phyloP scores from a whole-genome alignment of 2,888 invertebrate species.

The Philhelius pedissequus region DNA sequence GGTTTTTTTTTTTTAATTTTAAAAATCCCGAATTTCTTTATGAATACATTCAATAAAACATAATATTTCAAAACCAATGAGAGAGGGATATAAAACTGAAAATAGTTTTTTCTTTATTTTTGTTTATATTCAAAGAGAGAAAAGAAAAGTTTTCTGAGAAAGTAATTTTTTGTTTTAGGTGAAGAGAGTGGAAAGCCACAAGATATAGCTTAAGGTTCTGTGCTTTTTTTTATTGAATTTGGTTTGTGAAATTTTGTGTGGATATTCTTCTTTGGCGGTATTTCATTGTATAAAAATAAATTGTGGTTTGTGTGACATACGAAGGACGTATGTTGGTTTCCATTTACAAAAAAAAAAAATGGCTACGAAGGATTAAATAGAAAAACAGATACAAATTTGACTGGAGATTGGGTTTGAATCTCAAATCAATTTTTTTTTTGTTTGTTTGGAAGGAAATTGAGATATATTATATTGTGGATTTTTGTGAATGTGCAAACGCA shows the following conservation, averaged over 20 bases:
- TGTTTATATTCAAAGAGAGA: slow-evolving; percentile 24
- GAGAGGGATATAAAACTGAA: neutral
- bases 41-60: slow-evolving; percentile 30
- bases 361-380: neutral
- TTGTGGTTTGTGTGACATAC: slow-evolving; percentile 42
- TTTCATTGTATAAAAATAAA: neutral
- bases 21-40: slow-evolving; percentile 1
- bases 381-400: neutral
- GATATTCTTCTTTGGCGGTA: slow-evolving; percentile 32
- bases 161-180: slow-evolving; percentile 1
- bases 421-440: neutral
- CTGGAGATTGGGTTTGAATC: neutral
- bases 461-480: slow-evolving; percentile 34
- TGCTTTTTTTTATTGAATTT: slow-evolving; percentile 38
- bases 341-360: neutral
- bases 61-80: slow-evolving; percentile 30
- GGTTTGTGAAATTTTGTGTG: slow-evolving; percentile 32
- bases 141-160: slow-evolving; percentile 11
- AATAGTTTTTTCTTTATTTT: neutral
- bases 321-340: slow-evolving; percentile 35
- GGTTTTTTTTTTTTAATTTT: slow-evolving; percentile 14
- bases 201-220: slow-evolving; percentile 53
- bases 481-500: slow-evolving; percentile 70
- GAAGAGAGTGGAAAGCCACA: slow-evolving; percentile 59
- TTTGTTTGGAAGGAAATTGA: slow-evolving; percentile 2